These are phyloP conservation scores for Entomobrya proxima DNA, from an alignment of 2,888 invertebrate genomes.

Conservation along the genomic window DNA sequence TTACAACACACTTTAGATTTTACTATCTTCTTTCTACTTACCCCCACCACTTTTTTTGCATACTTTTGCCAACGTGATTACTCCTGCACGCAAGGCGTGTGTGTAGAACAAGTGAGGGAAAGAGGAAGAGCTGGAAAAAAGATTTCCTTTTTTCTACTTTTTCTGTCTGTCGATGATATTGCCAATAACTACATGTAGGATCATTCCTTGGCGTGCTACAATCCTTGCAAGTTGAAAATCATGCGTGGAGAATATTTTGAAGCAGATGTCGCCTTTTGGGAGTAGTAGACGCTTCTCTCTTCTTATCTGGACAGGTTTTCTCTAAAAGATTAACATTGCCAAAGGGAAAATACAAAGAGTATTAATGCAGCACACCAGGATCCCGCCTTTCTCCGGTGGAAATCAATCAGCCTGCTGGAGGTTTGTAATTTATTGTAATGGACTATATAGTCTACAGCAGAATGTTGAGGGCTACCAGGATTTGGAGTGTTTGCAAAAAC, in stretches of 20 bases:
- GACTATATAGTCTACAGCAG: no score
- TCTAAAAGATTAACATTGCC: neutral
- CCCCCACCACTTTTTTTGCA: constrained; percentile 12
- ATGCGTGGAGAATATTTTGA: neutral
- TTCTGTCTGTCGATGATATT: neutral
- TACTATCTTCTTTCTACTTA: neutral
- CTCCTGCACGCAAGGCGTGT: neutral
- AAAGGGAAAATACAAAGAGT: neutral
- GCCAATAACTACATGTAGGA: constrained; percentile 2
- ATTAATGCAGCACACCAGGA: neutral
- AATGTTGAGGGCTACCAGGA: no score
- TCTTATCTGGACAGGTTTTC: neutral
- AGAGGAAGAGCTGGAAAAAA: no score
- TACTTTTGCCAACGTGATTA: constrained; percentile 52
- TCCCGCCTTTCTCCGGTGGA: neutral
- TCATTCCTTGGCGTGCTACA: constrained; percentile 22
- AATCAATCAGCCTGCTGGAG: neutral
- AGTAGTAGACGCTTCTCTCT: neutral
- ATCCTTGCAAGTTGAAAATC: neutral
- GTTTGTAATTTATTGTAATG: constrained; percentile 16
- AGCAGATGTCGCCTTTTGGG: constrained; percentile 28
- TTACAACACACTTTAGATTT: constrained; percentile 41
- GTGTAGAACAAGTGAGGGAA: neutral
- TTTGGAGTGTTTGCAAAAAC: neutral
- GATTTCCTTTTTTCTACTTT: neutral